These are phyloP conservation scores for Sapajus apella DNA, from an alignment of 2,113 vertebrate species.

Conservation along the genomic window DNA sequence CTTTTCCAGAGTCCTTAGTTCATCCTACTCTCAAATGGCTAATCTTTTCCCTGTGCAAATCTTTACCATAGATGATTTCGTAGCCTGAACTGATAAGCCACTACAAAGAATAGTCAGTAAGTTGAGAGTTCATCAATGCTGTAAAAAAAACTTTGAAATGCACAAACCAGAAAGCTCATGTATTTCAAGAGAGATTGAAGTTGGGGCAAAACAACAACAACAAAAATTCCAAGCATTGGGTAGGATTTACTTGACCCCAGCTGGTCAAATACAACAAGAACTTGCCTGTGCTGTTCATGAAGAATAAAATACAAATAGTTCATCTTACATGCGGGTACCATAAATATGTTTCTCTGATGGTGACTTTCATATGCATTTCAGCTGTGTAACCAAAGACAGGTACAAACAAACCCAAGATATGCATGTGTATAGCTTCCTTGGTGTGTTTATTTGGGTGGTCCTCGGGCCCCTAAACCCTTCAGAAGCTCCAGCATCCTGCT, in stretches of 20 bases:
- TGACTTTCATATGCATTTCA: constrained; percentile 16
- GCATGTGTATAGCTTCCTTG: background rate
- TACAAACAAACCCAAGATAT: constrained; percentile 13
- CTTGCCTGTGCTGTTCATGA: background rate
- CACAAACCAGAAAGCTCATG: background rate
- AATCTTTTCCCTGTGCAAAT: background rate
- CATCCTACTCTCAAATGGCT: background rate
- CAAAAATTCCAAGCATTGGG: background rate
- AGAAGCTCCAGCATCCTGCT: background rate
- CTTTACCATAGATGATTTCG: background rate
- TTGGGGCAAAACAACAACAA: background rate
- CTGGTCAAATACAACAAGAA: constrained; percentile 1
- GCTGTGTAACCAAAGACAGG: constrained; percentile 45
- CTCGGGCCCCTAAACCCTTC: background rate
- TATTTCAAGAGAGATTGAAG: background rate
- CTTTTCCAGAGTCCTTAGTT: background rate
- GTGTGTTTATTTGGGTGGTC: constrained; percentile 59
- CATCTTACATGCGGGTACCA: background rate
- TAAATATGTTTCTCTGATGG: background rate
- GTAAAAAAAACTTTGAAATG: background rate
- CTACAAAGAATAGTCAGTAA: background rate
- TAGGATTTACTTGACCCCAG: background rate
- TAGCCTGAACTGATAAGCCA: background rate
- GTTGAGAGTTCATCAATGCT: background rate
- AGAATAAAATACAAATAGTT: constrained; percentile 38